Conservation (phyloP, 1,140 invertebrate species). For the Drosophila hydei region DNA sequence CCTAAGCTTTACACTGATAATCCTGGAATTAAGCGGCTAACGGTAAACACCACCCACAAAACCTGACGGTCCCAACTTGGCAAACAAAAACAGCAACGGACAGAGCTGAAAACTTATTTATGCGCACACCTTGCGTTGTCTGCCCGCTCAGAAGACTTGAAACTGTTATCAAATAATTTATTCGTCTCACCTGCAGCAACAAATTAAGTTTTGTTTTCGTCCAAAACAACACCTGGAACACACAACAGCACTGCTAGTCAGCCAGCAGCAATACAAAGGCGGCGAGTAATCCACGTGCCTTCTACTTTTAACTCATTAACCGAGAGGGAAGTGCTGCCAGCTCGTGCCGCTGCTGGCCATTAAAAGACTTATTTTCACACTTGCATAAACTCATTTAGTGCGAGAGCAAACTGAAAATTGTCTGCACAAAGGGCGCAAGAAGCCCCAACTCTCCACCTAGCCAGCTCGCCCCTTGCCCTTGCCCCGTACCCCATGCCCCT, state of each 20-base stretch:
- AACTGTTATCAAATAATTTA: conserved; percentile 82
- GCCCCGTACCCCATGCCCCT: not conserved
- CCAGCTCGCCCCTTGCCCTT: not conserved
- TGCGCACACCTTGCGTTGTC: conserved; percentile 26
- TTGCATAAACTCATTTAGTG: conserved; percentile 82
- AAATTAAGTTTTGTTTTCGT: conserved; percentile 75
- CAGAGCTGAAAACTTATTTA: conserved; percentile 74
- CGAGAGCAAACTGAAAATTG: conserved; percentile 59
- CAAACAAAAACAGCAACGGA: conserved; percentile 57
- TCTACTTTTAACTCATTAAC: conserved; percentile 81
- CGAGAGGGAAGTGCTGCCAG: conserved; percentile 32
- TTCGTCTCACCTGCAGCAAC: conserved; percentile 80
- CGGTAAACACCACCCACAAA: conserved; percentile 44
- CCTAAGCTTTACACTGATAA: conserved; percentile 64
- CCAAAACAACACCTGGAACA: conserved; percentile 17
- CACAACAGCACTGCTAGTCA: no score
- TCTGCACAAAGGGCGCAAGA: conserved; percentile 36
- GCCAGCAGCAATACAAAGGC: conserved; percentile 39
- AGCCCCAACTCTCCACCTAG: not conserved
- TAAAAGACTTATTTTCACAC: conserved; percentile 83
- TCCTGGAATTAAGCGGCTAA: conserved; percentile 66
- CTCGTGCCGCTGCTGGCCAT: conserved; percentile 55
- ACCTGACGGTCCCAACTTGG: conserved; percentile 4
- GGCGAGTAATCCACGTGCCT: conserved; percentile 71
- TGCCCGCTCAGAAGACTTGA: conserved; percentile 34